These are phyloP conservation scores for Gnathonemus longibarbis DNA, from an alignment of 2,113 vertebrate genomes.

Conservation along the genomic window DNA sequence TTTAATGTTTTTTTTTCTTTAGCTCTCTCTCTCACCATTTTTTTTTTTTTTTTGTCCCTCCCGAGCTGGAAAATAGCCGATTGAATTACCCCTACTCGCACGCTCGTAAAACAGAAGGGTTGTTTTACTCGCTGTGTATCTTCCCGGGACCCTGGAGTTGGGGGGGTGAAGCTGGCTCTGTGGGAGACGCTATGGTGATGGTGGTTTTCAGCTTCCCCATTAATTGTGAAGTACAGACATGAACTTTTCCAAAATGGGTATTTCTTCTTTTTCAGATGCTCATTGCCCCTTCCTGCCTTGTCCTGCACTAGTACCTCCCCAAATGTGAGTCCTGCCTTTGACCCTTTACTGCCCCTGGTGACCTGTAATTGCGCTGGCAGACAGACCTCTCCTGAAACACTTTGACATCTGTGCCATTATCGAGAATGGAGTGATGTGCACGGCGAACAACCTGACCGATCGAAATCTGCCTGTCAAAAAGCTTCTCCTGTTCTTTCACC, in stretches of 20 bases:
- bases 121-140: constrained; percentile 32
- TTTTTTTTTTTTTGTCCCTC: constrained; percentile 1
- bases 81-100: constrained; percentile 35
- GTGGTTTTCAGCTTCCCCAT: not conserved
- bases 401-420: constrained; percentile 50
- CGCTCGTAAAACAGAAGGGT: constrained; percentile 35
- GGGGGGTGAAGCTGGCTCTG: not conserved
- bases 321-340: not conserved
- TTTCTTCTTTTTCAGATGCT: constrained; percentile 30
- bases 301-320: not conserved
- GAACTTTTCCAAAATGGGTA: constrained; percentile 19
- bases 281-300: not conserved
- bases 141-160: not conserved
- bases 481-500: constrained; percentile 21
- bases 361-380: constrained; percentile 34
- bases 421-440: constrained; percentile 47
- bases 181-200: not conserved
- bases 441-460: constrained; percentile 46
- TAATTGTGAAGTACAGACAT: not conserved
- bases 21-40: constrained; percentile 19
- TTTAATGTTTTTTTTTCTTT: constrained; percentile 37
- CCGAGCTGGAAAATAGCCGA: constrained; percentile 13
- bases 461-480: constrained; percentile 52
- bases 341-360: constrained; percentile 22
- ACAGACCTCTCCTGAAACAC: constrained; percentile 33